Evolutionary conservation across 2,888 invertebrate genomes (phyloP).

Genomic region (Malachius bipustulatus): DNA sequence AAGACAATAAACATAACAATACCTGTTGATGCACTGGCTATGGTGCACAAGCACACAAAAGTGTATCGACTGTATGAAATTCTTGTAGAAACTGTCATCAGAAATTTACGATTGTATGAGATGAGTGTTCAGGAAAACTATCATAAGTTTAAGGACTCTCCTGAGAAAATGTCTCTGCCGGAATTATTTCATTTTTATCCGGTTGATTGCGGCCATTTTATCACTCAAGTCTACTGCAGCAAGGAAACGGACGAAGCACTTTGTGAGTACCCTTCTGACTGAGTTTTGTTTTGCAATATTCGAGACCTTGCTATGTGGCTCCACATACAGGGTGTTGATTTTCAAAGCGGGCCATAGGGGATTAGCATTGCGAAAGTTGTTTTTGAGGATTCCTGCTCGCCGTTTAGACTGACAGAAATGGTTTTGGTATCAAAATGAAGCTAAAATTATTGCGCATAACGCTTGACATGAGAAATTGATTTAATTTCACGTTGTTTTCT

Average conservation of each 20-base stretch:
- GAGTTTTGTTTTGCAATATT: too few relatives aligned
- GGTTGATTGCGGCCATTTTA: conserved; percentile 57
- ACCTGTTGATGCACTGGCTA: conserved; percentile 57
- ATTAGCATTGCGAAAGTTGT: too few relatives aligned
- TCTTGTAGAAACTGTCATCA: conserved; percentile 61
- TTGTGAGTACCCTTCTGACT: neutral
- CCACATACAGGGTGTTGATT: too few relatives aligned
- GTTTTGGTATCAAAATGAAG: too few relatives aligned
- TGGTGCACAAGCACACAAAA: conserved; percentile 54
- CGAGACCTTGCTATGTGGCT: too few relatives aligned
- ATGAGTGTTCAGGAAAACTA: conserved; percentile 48
- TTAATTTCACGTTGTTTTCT: too few relatives aligned
- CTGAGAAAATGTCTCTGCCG: conserved; percentile 37
- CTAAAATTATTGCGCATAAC: too few relatives aligned
- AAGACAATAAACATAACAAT: conserved; percentile 48
- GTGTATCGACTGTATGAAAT: conserved; percentile 57
- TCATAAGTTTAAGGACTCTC: conserved; percentile 21
- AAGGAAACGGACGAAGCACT: conserved; percentile 43
- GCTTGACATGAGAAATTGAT: too few relatives aligned
- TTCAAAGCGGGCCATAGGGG: too few relatives aligned
- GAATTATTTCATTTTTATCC: conserved; percentile 67
- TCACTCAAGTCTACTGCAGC: conserved; percentile 61
- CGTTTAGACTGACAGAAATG: too few relatives aligned
- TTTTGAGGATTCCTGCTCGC: too few relatives aligned
- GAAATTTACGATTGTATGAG: conserved; percentile 55